These are phyloP conservation scores for Drosophila bunnanda DNA, from an alignment of 2,888 invertebrate species.

Conservation along the genomic window DNA sequence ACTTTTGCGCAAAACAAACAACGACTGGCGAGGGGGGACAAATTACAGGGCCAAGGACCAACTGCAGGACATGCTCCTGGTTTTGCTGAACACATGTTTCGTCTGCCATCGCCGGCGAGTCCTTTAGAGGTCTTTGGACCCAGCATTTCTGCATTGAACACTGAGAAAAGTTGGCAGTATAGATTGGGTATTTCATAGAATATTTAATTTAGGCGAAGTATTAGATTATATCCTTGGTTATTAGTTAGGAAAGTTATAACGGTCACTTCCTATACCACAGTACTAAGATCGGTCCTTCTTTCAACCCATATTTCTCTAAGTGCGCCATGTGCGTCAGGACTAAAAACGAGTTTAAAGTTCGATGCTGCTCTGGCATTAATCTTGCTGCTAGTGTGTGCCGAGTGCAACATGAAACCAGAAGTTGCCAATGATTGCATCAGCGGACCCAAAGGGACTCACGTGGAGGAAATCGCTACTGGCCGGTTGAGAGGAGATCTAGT, in stretches of 20 bases:
- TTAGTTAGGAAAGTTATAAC: not conserved
- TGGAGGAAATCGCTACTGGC: constrained; percentile 6
- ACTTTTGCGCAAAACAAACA: constrained; percentile 65
- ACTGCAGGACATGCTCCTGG: constrained; percentile 48
- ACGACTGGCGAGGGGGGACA: constrained; percentile 51
- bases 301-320: not conserved
- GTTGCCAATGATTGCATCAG: constrained; percentile 43
- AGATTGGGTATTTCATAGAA: not conserved
- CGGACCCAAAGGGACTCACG: constrained; percentile 24
- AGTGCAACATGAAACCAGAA: constrained; percentile 40
- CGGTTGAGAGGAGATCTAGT: constrained; percentile 8
- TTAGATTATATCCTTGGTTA: not conserved
- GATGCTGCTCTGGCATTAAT: constrained; percentile 59
- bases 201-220: not conserved
- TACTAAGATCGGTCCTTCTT: not conserved
- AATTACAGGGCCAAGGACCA: constrained; percentile 61
- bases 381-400: constrained; percentile 29
- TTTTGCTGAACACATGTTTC: constrained; percentile 48
- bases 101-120: constrained; percentile 20
- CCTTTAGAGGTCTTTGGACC: constrained; percentile 8
- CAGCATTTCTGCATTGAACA: not conserved
- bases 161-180: not conserved
- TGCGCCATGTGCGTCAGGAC: constrained; percentile 20
- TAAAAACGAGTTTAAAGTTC: constrained; percentile 71
- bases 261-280: not conserved